Base-by-base conservation (phyloP, 2,113 vertebrate genomes). In the Trichechus manatus region DNA sequence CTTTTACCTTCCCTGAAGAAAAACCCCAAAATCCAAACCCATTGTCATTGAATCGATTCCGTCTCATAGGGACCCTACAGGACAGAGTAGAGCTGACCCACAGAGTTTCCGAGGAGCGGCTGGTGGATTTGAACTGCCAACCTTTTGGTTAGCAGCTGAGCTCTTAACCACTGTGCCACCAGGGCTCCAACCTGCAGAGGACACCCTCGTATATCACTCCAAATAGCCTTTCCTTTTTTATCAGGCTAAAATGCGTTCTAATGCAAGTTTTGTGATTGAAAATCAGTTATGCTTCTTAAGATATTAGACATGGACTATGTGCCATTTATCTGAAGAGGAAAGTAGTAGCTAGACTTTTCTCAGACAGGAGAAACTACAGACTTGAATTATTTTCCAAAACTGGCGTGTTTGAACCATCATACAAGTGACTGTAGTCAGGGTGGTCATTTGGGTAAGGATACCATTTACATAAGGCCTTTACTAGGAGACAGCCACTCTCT, bases 291-390 rank as follows among this genome's bases (percentile, higher is more conserved):
- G 15, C 15, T 64, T 79, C 31, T 84, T 85, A 80, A 91, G 44
- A 83, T 91, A 31, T 20, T 61, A 72, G 61, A 39, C n/a, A 50
- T 82, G 93, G 39, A 27, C 53, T 36, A 87, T 39, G 42, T 74
- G 25, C 9, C 27, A 80, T 84, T 42, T 80, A 92, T 80, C 77
- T 77, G 31, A 88, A 25, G 36, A 92, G 68, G 83, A 85, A 95
- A 97, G 50, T 80, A 47, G 10, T 47, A 5, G 56, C 33, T 80
- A 22, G n/a, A 10, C 8, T 86, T 83, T 85, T 53, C 22, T n/a
- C 29, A 92, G 47, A 75, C 44, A 63, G 79, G 44, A 94, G 47
- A 92, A 89, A 81, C 59, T 70, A 63, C 1, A 61, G 70, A 56
- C 80, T 89, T 83, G 72, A 74, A 72, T 84, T 11, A 75, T 90